Evolutionary conservation across 2,888 invertebrate species (phyloP).

Genomic region (Quadroppia sp.): DNA sequence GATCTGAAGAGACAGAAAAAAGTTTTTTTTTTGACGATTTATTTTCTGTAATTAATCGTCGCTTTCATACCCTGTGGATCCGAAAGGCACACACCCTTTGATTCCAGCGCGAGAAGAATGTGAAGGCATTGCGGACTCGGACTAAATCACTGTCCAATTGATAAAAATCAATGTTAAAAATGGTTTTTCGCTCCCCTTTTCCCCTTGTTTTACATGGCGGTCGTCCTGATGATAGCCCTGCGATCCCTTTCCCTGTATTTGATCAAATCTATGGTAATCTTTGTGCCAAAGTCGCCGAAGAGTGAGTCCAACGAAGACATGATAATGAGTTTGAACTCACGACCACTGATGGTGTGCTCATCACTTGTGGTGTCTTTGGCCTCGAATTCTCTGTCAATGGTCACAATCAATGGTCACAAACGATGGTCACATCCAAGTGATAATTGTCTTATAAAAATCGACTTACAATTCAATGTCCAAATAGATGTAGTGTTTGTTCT

Average conservation of each 20-base stretch:
- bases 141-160: neutral
- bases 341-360: neutral
- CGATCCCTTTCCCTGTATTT: constrained; percentile 1
- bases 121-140: neutral
- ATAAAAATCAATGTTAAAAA: neutral
- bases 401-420: neutral
- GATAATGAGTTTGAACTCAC: constrained; percentile 25
- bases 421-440: neutral
- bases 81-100: neutral
- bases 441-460: neutral
- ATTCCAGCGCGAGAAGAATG: neutral
- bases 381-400: neutral
- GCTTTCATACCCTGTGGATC: neutral
- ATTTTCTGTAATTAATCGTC: neutral
- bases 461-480: constrained; percentile 17
- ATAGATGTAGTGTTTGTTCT: constrained; percentile 11
- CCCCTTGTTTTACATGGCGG: neutral
- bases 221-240: neutral
- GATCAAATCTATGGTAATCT: constrained; percentile 32
- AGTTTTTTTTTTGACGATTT: neutral
- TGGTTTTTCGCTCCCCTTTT: neutral
- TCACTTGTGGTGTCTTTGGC: neutral
- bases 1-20: too few species aligned
- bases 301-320: constrained; percentile 20
- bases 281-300: constrained; percentile 33